Evolutionary conservation across 1,140 invertebrate genomes (phyloP).

Genomic region (Neotoxoptera formosana): DNA sequence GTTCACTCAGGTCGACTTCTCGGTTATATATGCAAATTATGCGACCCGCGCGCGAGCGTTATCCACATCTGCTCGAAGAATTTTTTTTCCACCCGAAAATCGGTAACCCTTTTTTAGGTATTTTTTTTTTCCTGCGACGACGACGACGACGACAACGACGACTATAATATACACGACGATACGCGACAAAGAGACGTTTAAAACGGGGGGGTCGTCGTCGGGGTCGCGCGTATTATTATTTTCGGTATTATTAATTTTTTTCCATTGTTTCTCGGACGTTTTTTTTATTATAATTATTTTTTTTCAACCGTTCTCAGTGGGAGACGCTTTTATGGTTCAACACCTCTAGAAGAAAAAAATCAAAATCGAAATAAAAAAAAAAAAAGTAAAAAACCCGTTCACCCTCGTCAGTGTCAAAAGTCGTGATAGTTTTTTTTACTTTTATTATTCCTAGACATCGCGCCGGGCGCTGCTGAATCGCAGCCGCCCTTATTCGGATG

Average conservation of each 20-base stretch:
- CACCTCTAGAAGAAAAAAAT: constrained; percentile 38
- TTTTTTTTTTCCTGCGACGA: background rate
- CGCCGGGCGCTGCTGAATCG: background rate
- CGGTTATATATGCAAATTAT: constrained; percentile 54
- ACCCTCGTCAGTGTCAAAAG: constrained; percentile 56
- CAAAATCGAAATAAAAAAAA: background rate
- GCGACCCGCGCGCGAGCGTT: background rate
- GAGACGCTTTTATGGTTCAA: constrained; percentile 51
- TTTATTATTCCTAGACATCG: background rate
- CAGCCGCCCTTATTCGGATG: background rate
- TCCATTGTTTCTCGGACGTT: constrained; percentile 37
- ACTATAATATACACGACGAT: background rate
- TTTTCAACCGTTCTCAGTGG: constrained; percentile 29
- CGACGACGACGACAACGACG: background rate
- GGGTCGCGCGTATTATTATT: background rate
- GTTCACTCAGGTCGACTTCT: constrained; percentile 19
- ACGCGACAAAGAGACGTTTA: constrained; percentile 50
- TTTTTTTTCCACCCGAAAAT: constrained; percentile 42
- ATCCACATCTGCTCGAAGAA: constrained; percentile 39
- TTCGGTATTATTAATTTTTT: constrained; percentile 50
- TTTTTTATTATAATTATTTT: constrained; percentile 46
- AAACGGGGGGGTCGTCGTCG: background rate
- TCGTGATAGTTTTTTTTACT: constrained; percentile 50
- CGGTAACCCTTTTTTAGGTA: constrained; percentile 24
- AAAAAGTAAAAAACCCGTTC: constrained; percentile 30